Evolutionary conservation across 1,140 invertebrate genomes (phyloP), one percentile per base, ranked within the genome.

Genomic region (Meteorus sp.): DNA sequence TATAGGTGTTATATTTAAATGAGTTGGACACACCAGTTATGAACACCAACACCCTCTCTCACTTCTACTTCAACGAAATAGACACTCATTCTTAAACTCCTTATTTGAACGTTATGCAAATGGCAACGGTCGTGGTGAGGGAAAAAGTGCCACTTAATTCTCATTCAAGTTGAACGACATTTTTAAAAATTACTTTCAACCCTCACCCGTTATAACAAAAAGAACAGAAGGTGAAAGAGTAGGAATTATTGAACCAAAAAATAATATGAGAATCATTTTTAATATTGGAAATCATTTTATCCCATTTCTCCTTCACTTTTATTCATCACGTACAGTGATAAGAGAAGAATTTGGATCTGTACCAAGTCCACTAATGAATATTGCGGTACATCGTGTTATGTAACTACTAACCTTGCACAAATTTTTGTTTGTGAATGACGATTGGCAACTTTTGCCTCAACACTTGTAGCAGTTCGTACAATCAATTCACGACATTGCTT

Each of bases 401-500:
- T 3, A 2, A 37, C 11, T 13, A 19, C 11, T 20, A 29, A 63
- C 61, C 54, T 63, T 3, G 53, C 27, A 15, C 25, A 8, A 52
- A 53, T 48, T 56, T 63, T 63, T 17, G 51, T 35, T 9, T 60
- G 57, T 7, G 48, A 35, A 35, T 67, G 59, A 3, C 67, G 48
- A 19, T 63, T 67, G 5, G 43, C 53, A 13, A 63, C 55, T 3
- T 75, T 68, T 3, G 72, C 72, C 22, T 82, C 80, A 6, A 79
- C 76, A 31, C 82, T 83, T 13, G 82, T 83, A 1, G 85, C 85
- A 13, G 88, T 88, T 61, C 84, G 80, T n/a, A 88, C 84, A 66
- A 90, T 86, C 9, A 90, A 76, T 25, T 88, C 86, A 1, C 89
- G 82, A 65, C 91, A 94, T n/a, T 89, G 88, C 57, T 87, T 85